Evolutionary conservation across 1,140 invertebrate species (phyloP), one percentile per base, ranked within the genome.

Genomic region (Zaprionus lachaisei): DNA sequence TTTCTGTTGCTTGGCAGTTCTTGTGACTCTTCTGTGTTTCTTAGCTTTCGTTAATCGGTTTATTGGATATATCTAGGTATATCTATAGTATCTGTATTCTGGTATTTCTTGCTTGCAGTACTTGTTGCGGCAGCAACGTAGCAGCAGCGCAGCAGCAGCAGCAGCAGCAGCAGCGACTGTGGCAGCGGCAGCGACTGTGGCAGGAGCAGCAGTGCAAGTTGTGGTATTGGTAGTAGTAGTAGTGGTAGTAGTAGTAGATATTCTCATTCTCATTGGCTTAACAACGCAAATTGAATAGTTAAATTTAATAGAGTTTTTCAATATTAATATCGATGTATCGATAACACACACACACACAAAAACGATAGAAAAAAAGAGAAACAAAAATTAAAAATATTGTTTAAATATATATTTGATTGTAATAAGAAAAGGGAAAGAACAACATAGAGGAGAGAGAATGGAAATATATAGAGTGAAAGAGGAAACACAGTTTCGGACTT

Each of bases 181-280:
- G 24, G 57, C 51, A 37, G 65, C 55, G 54, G 62, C 77, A 58
- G 81, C 77, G 55, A 63, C 84, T 74, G 82, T 87, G 70, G 63
- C 85, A 85, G 79, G 77, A 89, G 77, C 83, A 87, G 91, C 75
- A 85, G 80, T 86, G 85, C 86, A 87, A 92, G 86, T 91, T 91
- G 91, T 90, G 70, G 86, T 89, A 73, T 84, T 89, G 79, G 83
- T 84, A 79, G 84, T 89, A 84, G 84, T 89, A 70, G 84, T 89
- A 72, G 82, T 82, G 86, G 86, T 74, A 71, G 72, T 75, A 74
- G 83, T 87, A 90, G 85, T 87, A 86, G 79, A 92, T 91, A 83
- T 91, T 92, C 91, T 92, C 91, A 92, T 86, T 92, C 86, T 92
- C 85, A 92, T 92, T 92, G 91, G 91, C 91, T 92, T 92, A 86